These are phyloP conservation scores for Globia sparganii DNA, from an alignment of 2,888 invertebrate species.

Conservation along the genomic window DNA sequence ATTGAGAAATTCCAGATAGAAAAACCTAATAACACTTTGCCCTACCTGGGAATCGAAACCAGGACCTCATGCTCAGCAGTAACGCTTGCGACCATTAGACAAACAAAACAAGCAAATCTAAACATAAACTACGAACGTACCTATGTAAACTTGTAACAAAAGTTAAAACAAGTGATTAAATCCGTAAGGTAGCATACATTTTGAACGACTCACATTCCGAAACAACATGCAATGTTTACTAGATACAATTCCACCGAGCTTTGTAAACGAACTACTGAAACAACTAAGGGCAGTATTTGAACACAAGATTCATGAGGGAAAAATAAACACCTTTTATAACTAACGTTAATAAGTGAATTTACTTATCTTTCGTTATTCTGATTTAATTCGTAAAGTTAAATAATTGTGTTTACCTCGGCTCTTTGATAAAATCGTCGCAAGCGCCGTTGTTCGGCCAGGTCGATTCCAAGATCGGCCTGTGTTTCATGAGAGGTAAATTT, in stretches of 20 bases:
- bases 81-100: neutral
- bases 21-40: too few relatives aligned
- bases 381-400: neutral
- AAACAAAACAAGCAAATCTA: neutral
- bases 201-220: constrained; percentile 15
- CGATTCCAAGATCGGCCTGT: neutral
- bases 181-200: constrained; percentile 11
- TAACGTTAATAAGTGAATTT: constrained; percentile 11
- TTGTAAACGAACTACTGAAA: constrained; percentile 44
- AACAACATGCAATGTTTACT: constrained; percentile 39
- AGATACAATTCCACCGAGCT: constrained; percentile 36
- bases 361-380: neutral
- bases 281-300: constrained; percentile 35
- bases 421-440: constrained; percentile 1
- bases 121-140: neutral
- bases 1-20: neutral
- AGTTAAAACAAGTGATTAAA: constrained; percentile 2
- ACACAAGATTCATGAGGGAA: constrained; percentile 42
- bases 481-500: neutral
- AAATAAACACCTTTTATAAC: constrained; percentile 50
- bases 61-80: neutral
- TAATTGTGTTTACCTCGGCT: neutral
- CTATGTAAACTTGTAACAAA: constrained; percentile 5
- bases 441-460: neutral
- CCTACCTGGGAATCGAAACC: neutral